Evolutionary conservation across 2,888 invertebrate genomes (phyloP).

Genomic region (Taenaris catops): DNA sequence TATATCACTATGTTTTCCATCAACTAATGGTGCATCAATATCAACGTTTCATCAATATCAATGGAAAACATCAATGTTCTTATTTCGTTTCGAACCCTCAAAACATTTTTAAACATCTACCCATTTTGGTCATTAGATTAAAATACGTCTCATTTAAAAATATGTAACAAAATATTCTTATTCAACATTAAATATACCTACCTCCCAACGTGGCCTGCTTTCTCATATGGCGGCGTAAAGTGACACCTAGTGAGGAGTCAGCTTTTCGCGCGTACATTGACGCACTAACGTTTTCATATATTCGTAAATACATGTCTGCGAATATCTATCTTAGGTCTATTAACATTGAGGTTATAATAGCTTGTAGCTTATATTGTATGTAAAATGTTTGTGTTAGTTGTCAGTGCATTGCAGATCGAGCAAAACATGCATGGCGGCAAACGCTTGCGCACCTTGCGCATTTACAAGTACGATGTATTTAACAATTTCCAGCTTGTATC

Average conservation of each 20-base stretch:
- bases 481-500: conserved; percentile 10
- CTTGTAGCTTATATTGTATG: conserved; percentile 1
- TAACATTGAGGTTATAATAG: conserved; percentile 6
- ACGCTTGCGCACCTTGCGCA: conserved; percentile 33
- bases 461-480: conserved; percentile 25
- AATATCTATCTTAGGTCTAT: conserved; percentile 15
- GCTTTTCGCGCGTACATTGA: conserved; percentile 35
- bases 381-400: conserved; percentile 3
- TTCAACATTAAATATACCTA: conserved; percentile 19
- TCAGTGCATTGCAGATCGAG: conserved; percentile 36
- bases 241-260: conserved; percentile 48
- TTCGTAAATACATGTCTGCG: background rate
- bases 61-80: too few relatives aligned
- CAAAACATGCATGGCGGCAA: conserved; percentile 35
- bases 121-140: too few relatives aligned
- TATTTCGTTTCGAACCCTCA: too few relatives aligned
- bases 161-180: background rate
- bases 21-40: too few relatives aligned
- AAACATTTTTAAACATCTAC: too few relatives aligned
- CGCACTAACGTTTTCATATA: too few relatives aligned
- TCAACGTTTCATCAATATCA: too few relatives aligned
- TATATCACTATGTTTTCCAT: background rate
- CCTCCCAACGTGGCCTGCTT: conserved; percentile 27
- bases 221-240: conserved; percentile 42
- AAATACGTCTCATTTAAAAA: too few relatives aligned